These are phyloP conservation scores for Cyprinella venusta DNA, from an alignment of 2,797 vertebrate genomes.

Conservation along the genomic window DNA sequence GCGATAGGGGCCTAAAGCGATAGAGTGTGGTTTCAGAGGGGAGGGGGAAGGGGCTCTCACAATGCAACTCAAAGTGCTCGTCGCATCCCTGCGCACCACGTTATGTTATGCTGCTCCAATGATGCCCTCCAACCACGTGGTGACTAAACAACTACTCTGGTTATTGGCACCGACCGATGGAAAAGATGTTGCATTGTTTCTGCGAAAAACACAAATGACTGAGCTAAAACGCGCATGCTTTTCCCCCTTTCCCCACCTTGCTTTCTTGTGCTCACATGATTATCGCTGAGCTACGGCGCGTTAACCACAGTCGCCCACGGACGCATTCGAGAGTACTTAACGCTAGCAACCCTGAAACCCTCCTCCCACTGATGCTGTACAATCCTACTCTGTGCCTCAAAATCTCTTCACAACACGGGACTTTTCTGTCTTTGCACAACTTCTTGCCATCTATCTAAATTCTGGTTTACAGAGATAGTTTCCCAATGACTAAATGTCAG, in stretches of 20 bases:
- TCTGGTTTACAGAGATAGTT: background rate
- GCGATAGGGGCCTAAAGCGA: constrained; percentile 64
- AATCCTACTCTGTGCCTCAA: background rate
- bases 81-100: background rate
- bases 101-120: background rate
- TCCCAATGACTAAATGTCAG: background rate
- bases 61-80: constrained; percentile 35
- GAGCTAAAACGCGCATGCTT: constrained; percentile 34
- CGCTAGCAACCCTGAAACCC: constrained; percentile 41
- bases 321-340: constrained; percentile 56
- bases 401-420: background rate
- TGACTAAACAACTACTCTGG: background rate
- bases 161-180: constrained; percentile 1
- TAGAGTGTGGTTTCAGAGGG: constrained; percentile 62
- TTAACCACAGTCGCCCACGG: constrained; percentile 70
- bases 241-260: constrained; percentile 23
- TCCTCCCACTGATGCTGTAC: constrained; percentile 30
- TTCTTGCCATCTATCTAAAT: background rate
- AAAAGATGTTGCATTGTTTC: constrained; percentile 49
- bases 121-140: background rate
- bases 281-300: constrained; percentile 41
- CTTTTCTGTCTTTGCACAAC: background rate
- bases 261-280: constrained; percentile 49
- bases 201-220: constrained; percentile 53
- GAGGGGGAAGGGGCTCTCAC: constrained; percentile 48